phyloP scores from a whole-genome alignment of 1,140 invertebrate species.

The Fopius arisanus region DNA sequence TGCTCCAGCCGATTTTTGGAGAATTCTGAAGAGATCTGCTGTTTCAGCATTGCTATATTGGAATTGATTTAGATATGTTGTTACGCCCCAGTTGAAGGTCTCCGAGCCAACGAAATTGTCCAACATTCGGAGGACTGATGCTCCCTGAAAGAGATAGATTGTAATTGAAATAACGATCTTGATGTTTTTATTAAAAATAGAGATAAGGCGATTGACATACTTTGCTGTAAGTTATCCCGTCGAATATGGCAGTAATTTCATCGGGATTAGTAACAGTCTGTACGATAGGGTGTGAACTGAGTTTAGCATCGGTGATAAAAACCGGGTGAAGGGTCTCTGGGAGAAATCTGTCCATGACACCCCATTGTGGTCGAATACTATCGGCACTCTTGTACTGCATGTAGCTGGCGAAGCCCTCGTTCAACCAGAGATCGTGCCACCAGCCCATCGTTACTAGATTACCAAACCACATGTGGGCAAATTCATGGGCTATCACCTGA shows the following conservation, averaged over 20 bases:
- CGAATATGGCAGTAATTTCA: slow-evolving; percentile 92
- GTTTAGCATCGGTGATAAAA: slow-evolving; percentile 78
- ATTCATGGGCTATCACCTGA: slow-evolving; percentile 86
- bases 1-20: slow-evolving; percentile 63
- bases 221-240: slow-evolving; percentile 92
- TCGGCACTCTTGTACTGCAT: slow-evolving; percentile 83
- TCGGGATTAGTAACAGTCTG: slow-evolving; percentile 83
- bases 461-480: slow-evolving; percentile 94
- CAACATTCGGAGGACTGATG: slow-evolving; percentile 89
- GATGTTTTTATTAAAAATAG: too few relatives aligned
- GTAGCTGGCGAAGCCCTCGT: slow-evolving; percentile 91
- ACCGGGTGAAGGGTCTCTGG: slow-evolving; percentile 77
- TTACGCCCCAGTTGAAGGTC: slow-evolving; percentile 77
- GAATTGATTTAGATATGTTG: slow-evolving; percentile 76
- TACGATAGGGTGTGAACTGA: slow-evolving; percentile 89
- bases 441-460: slow-evolving; percentile 91
- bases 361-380: slow-evolving; percentile 79
- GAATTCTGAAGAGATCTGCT: slow-evolving; percentile 75
- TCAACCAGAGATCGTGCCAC: slow-evolving; percentile 94
- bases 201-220: slow-evolving; percentile 59
- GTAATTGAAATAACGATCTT: background rate
- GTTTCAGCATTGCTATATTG: slow-evolving; percentile 82
- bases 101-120: slow-evolving; percentile 81
- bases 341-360: slow-evolving; percentile 82
- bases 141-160: slow-evolving; percentile 40